A percentile compares a stretch with the other conserved stretches of the same genome.
Conservation (phyloP, 2,797 vertebrate genomes). For the Chaetodon trifasciatus region DNA sequence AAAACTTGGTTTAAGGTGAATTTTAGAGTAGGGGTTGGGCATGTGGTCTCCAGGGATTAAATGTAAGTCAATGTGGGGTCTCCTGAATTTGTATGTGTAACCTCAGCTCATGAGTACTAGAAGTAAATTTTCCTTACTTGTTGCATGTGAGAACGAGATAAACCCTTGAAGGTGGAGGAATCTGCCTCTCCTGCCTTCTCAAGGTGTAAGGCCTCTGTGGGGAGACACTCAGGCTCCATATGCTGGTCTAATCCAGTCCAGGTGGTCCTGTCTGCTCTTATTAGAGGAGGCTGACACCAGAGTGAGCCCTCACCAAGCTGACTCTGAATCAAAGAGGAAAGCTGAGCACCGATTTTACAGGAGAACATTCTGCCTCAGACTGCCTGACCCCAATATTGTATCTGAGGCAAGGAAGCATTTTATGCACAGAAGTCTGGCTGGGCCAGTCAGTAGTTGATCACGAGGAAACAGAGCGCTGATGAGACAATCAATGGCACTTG, state of each 20-base stretch:
- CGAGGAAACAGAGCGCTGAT: constrained; percentile 24
- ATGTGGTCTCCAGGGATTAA: not conserved
- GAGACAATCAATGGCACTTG: constrained; percentile 28
- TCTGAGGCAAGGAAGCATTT: not conserved
- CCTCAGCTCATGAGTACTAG: not conserved
- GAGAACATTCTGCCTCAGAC: not conserved
- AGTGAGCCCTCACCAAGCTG: constrained; percentile 4
- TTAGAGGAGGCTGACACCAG: constrained; percentile 64
- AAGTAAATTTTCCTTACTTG: not conserved
- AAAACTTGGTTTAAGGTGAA: not conserved
- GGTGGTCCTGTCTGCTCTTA: constrained; percentile 82
- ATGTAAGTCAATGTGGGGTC: not conserved
- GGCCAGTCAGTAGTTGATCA: not conserved
- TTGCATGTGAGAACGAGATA: not conserved
- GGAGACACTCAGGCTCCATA: constrained; percentile 71
- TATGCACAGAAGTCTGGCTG: not conserved
- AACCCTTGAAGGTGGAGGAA: not conserved
- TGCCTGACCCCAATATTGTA: not conserved
- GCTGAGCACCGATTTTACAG: not conserved
- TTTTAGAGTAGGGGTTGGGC: not conserved
- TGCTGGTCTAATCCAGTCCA: constrained; percentile 80
- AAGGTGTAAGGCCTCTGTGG: constrained; percentile 23
- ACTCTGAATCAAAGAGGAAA: constrained; percentile 20
- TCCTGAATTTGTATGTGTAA: not conserved
- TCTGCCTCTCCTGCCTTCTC: constrained; percentile 17